Evolutionary conservation across 1,140 invertebrate genomes (phyloP).

Genomic region (Venturia canescens): DNA sequence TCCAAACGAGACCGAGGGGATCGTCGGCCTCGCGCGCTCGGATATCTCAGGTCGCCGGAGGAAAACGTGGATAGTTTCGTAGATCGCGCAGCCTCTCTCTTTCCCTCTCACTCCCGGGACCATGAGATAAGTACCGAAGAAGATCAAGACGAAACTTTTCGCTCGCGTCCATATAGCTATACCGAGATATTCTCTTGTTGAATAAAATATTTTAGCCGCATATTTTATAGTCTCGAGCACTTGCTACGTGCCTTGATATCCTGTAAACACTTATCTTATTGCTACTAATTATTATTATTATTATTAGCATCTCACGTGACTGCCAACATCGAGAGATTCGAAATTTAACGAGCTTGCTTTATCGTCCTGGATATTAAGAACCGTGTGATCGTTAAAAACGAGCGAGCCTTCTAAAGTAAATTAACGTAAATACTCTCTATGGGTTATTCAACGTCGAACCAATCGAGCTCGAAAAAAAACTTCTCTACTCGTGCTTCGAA

Average conservation of each 20-base stretch:
- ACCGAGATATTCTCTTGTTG: background rate
- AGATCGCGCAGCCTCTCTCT: constrained; percentile 14
- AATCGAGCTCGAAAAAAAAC: no score
- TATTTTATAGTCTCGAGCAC: constrained; percentile 14
- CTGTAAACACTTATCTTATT: constrained; percentile 7
- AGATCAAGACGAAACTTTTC: constrained; percentile 27
- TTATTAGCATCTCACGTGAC: background rate
- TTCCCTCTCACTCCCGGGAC: background rate
- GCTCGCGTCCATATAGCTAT: background rate
- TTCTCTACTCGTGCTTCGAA: no score
- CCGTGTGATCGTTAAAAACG: background rate
- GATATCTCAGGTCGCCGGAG: constrained; percentile 27
- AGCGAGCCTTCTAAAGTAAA: background rate
- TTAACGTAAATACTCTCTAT: background rate
- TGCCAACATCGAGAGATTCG: background rate
- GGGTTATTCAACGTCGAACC: no score
- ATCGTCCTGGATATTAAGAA: background rate
- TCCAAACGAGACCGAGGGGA: constrained; percentile 37
- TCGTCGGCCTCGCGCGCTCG: constrained; percentile 26
- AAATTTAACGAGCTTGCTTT: background rate
- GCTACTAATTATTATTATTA: constrained; percentile 8
- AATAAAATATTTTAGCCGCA: constrained; percentile 20
- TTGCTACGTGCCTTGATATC: background rate
- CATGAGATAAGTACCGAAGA: constrained; percentile 4
- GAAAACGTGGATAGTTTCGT: constrained; percentile 40